These are phyloP conservation scores for Bombus pascuorum DNA, from an alignment of 1,140 invertebrate genomes.

Conservation along the genomic window DNA sequence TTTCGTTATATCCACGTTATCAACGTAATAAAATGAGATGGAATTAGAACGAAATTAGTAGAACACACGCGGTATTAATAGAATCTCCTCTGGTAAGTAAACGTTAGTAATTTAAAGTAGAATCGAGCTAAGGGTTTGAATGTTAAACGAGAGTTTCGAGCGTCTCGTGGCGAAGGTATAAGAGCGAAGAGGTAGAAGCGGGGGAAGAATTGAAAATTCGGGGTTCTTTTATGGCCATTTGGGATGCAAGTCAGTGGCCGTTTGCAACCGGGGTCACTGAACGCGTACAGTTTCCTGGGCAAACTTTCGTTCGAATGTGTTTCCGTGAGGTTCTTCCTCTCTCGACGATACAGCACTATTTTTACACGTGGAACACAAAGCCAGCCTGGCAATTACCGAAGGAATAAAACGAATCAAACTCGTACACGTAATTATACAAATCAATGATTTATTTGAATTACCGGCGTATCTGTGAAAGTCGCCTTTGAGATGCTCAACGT, in stretches of 20 bases:
- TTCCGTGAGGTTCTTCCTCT: conserved; percentile 33
- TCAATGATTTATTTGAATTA: too few species aligned
- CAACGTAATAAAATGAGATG: not conserved
- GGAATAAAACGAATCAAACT: too few species aligned
- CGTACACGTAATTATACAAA: too few species aligned
- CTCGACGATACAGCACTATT: too few species aligned
- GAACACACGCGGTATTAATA: not conserved
- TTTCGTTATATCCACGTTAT: not conserved
- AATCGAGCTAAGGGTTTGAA: not conserved
- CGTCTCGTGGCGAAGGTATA: not conserved
- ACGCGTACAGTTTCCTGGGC: conserved; percentile 49
- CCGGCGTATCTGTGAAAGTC: too few species aligned
- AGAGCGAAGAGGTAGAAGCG: too few species aligned
- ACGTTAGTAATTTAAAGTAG: not conserved
- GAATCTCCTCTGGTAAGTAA: too few species aligned
- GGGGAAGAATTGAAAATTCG: conserved; percentile 34
- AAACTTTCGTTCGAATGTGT: conserved; percentile 46
- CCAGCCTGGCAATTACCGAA: not conserved
- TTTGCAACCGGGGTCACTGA: conserved; percentile 46
- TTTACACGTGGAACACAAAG: not conserved
- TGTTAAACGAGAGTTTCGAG: not conserved
- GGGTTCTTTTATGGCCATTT: conserved; percentile 31
- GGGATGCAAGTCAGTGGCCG: conserved; percentile 52
- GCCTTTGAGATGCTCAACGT: too few species aligned
- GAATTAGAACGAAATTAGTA: not conserved